Conservation (phyloP, 2,113 vertebrate species). For the Xenus cinereus region DNA sequence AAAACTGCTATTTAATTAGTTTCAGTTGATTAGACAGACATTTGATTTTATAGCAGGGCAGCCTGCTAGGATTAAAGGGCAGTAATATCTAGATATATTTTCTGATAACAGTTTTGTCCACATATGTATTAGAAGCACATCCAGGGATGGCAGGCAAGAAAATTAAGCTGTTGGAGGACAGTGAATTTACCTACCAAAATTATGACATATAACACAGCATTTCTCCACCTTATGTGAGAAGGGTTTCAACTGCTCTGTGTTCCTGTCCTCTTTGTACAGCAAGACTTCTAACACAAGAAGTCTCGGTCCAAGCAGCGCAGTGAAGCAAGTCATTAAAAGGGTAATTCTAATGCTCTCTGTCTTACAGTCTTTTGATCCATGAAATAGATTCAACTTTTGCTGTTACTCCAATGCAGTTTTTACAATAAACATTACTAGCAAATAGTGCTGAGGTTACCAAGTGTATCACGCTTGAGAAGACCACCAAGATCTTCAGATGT, state of each 20-base stretch:
- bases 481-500: not conserved
- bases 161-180: not conserved
- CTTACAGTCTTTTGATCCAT: not conserved
- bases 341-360: not conserved
- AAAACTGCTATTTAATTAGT: not conserved
- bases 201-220: not conserved
- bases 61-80: not conserved
- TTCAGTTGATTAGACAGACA: slow-evolving; percentile 1
- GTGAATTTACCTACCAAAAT: not conserved
- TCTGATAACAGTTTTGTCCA: not conserved
- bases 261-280: not conserved
- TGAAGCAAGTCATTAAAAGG: not conserved
- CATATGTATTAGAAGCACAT: not conserved
- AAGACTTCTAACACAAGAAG: not conserved
- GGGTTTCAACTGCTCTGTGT: not conserved
- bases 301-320: not conserved
- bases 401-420: not conserved
- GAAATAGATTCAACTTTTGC: not conserved
- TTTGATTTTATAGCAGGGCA: not conserved
- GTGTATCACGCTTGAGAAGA: not conserved
- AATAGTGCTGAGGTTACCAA: not conserved
- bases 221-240: not conserved
- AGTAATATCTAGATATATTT: not conserved
- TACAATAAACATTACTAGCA: not conserved
- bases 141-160: not conserved